Evolutionary conservation across 2,888 invertebrate species (phyloP).

Genomic region (Ceraclea dissimilis): DNA sequence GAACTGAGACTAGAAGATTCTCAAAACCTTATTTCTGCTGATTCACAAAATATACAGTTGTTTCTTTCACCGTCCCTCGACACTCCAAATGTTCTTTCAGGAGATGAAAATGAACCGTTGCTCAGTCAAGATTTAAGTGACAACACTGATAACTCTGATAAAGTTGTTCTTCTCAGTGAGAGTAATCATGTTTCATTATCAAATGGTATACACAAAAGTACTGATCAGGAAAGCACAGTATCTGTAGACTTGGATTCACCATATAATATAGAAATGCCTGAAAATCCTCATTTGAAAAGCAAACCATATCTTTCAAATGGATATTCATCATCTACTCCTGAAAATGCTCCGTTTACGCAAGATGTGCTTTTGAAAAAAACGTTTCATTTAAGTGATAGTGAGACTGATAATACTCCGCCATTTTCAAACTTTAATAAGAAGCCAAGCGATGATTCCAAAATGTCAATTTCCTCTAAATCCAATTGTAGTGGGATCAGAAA

Average conservation of each 20-base stretch:
- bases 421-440: slow-evolving; percentile 34
- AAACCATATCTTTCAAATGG: slow-evolving; percentile 19
- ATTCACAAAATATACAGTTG: slow-evolving; percentile 42
- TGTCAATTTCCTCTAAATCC: slow-evolving; percentile 15
- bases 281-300: slow-evolving; percentile 2
- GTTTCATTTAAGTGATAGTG: slow-evolving; percentile 27
- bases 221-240: slow-evolving; percentile 16
- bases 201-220: slow-evolving; percentile 30
- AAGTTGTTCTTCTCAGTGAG: slow-evolving; percentile 34
- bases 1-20: not conserved
- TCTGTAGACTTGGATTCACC: slow-evolving; percentile 21
- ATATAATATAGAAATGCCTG: slow-evolving; percentile 2
- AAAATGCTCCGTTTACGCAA: slow-evolving; percentile 16
- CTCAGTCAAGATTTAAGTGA: not conserved
- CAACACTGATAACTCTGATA: slow-evolving; percentile 25
- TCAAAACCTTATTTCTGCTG: slow-evolving; percentile 30
- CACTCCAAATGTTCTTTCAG: slow-evolving; percentile 29
- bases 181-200: slow-evolving; percentile 9
- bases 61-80: slow-evolving; percentile 34
- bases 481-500: slow-evolving; percentile 11
- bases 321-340: slow-evolving; percentile 23
- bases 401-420: slow-evolving; percentile 39
- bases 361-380: slow-evolving; percentile 11
- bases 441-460: slow-evolving; percentile 33
- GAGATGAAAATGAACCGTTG: slow-evolving; percentile 6